These are phyloP conservation scores for Cyprinella venusta DNA, from an alignment of 2,797 vertebrate genomes.

Conservation along the genomic window DNA sequence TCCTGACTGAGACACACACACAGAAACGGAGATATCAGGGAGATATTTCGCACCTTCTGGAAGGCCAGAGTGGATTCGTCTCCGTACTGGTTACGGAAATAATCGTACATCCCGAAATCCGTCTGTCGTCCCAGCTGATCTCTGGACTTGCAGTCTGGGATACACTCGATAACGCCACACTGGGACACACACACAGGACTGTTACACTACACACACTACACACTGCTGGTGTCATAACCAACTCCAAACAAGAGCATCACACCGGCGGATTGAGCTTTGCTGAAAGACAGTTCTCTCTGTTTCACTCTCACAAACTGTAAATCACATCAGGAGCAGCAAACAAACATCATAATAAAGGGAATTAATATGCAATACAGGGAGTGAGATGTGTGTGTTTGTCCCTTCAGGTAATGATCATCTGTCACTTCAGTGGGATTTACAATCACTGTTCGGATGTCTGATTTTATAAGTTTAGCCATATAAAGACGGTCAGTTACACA, in stretches of 20 bases:
- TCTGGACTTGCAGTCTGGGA: constrained; percentile 95
- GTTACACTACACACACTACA: neutral
- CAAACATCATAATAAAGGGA: neutral
- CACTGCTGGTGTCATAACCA: neutral
- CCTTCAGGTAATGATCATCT: neutral
- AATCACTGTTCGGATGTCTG: neutral
- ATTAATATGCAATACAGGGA: neutral
- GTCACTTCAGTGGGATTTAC: neutral
- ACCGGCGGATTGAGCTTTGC: too few relatives aligned
- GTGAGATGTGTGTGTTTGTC: neutral
- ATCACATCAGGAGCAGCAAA: neutral
- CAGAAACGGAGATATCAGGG: constrained; percentile 64
- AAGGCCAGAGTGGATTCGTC: constrained; percentile 94
- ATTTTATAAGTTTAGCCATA: neutral
- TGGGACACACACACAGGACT: constrained; percentile 55
- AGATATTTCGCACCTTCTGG: constrained; percentile 85
- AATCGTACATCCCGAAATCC: constrained; percentile 98
- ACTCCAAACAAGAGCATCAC: neutral
- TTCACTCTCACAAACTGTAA: neutral
- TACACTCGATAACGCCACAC: constrained; percentile 98
- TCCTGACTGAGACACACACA: constrained; percentile 44
- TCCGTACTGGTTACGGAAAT: constrained; percentile 95
- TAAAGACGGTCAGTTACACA: neutral
- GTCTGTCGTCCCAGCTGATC: constrained; percentile 97
- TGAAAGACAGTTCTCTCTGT: neutral